Conservation (phyloP, 2,113 vertebrate species). For the Furnarius figulus region DNA sequence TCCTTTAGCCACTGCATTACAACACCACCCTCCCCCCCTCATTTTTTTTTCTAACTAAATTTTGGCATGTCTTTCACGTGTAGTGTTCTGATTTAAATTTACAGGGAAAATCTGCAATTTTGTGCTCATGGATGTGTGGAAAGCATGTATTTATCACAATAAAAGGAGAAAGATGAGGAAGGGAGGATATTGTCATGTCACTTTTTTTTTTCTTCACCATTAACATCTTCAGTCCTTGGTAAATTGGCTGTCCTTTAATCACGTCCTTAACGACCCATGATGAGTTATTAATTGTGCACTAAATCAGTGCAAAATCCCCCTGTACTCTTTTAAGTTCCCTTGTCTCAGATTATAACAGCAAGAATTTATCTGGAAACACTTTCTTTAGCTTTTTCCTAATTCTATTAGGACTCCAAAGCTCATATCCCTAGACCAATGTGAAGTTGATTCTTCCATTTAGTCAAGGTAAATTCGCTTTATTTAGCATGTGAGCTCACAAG, state of each 20-base stretch:
- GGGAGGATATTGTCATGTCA: background rate
- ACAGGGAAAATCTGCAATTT: background rate
- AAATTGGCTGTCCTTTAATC: constrained; percentile 25
- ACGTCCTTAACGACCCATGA: background rate
- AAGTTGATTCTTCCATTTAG: background rate
- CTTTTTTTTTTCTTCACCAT: background rate
- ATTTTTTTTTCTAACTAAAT: background rate
- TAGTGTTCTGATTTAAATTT: background rate
- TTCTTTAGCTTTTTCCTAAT: background rate
- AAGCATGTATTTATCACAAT: background rate
- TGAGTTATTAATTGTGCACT: background rate
- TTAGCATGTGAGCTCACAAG: background rate
- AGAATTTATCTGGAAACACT: background rate
- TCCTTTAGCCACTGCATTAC: background rate
- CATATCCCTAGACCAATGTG: background rate
- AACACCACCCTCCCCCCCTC: accelerated
- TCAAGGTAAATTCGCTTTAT: background rate
- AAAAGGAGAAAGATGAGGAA: background rate
- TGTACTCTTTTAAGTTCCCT: background rate
- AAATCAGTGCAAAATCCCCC: background rate
- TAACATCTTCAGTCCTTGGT: background rate
- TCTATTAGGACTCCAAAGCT: background rate
- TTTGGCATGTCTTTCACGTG: background rate
- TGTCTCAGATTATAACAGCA: background rate
- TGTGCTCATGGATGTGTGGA: background rate